Evolutionary conservation across 2,888 invertebrate genomes (phyloP), one percentile per base, ranked within the genome.

Genomic region (Caenorhabditis uteleia): DNA sequence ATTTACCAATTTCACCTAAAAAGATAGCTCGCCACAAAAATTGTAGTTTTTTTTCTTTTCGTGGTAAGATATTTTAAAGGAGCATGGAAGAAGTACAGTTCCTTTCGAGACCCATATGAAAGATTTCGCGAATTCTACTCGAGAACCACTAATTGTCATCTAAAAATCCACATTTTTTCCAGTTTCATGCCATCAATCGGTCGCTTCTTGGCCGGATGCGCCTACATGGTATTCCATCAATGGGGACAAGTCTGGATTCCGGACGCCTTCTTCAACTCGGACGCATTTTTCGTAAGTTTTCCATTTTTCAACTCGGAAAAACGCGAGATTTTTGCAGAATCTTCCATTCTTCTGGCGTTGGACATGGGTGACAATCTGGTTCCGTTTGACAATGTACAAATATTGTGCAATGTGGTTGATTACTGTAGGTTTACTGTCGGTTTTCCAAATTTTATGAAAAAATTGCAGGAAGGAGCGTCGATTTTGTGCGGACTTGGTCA

Each of bases 331-430:
- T 23, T 55, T 78, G 49, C 47, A 82, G 75, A 62, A 56, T 23
- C 40, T 75, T 21, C 69, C 79, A 3, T 79, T 82, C 70, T 61
- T 77, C 48, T 81, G 78, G 77, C 71, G 82, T 21, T 76, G 81
- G 61, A 67, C 80, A 18, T 82, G 82, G 82, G 78, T 73, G 10
- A 75, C 77, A 4, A 64, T 77, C 29, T 80, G 81, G 79, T 82
- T 78, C 76, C 69, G 83, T 31, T 77, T 83, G 34, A 79, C 85
- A 3, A 68, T 95, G 4, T 92, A 92, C 84, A 94, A 94, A 84
- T 97, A 97, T 82, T 90, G 95, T 46, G 90, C 91, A 1, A 91
- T 91, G 83, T 97, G 95, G 95, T 86, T 95, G 40, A 86, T 97
- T 20, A 89, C 92, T 3, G 86, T 86, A 75, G 80, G 84, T 82